Base-by-base conservation (phyloP, 2,113 vertebrate species). In the Polypterus bichir region DNA sequence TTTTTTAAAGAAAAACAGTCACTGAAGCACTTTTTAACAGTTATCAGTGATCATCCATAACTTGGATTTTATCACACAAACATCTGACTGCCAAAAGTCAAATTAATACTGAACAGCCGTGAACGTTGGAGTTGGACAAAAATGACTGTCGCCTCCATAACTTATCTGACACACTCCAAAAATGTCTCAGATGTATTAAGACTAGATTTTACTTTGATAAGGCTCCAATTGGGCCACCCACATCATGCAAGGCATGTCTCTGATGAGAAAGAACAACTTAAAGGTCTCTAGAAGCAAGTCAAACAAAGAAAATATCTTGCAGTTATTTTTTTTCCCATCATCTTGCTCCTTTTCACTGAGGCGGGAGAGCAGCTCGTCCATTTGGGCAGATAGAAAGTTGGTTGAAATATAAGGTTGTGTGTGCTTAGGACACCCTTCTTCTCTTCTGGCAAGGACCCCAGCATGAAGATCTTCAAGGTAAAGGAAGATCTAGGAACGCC, bases 331-430 rank as follows among this genome's bases (percentile, higher is more conserved):
- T 76, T 66, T 77, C 68, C 74, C 71, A 72, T 52, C 57, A 11
- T 77, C 79, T 5, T 48, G 44, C 11, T 54, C 52, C 79, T 74
- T 80, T 79, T 65, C 70, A 76, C 81, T 84, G 81, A 81, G 82
- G 80, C 81, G 82, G 81, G 79, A 81, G 78, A 81, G 83, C 69
- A 78, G 81, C 79, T 82, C 81, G 83, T 86, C 84, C 82, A 79
- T 76, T 78, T 83, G 82, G 83, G 84, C 79, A 83, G 79, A 71
- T 68, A 71, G 75, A 73, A 70, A 84, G 83, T 84, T 83, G 82
- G 82, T 84, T 86, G 83, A 82, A 86, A 83, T 87, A 86, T 83
- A 80, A 82, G 80, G 83, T 86, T 83, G 83, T 82, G 81, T 78
- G 27, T 83, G 81, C 85, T 44, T 46, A 62, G 83, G 78, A 84